Conservation (phyloP, 1,140 invertebrate genomes). For the Lucilia cuprina region DNA sequence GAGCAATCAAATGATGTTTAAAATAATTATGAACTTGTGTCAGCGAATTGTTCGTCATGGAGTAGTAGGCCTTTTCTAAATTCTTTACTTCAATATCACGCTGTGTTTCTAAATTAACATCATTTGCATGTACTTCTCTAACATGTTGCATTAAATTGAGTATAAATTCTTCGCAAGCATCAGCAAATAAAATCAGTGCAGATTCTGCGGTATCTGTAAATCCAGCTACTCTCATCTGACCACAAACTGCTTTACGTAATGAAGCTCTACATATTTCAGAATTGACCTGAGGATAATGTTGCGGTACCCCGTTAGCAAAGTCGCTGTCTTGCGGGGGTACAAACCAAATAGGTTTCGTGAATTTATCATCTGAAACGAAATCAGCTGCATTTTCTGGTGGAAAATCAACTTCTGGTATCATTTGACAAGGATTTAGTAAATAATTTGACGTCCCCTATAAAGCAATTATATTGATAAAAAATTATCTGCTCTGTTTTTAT, state of each 20-base stretch:
- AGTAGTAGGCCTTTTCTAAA: slow-evolving; percentile 53
- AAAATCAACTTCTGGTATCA: slow-evolving; percentile 61
- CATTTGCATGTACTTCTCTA: slow-evolving; percentile 35
- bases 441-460: slow-evolving; percentile 55
- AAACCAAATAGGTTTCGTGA: slow-evolving; percentile 61
- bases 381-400: slow-evolving; percentile 59
- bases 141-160: slow-evolving; percentile 47
- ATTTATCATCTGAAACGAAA: slow-evolving; percentile 54
- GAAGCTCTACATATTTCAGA: slow-evolving; percentile 44
- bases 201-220: slow-evolving; percentile 59
- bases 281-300: slow-evolving; percentile 49
- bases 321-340: slow-evolving; percentile 52
- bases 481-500: too few species aligned
- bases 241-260: slow-evolving; percentile 56
- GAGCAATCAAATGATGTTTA: slow-evolving; percentile 57
- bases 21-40: slow-evolving; percentile 60
- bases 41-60: slow-evolving; percentile 51
- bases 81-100: slow-evolving; percentile 40
- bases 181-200: slow-evolving; percentile 51
- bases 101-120: slow-evolving; percentile 29
- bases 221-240: slow-evolving; percentile 54
- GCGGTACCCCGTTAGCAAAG: slow-evolving; percentile 52
- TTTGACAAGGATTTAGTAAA: slow-evolving; percentile 58
- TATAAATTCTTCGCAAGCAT: slow-evolving; percentile 56
- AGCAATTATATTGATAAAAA: neutral